Base-by-base conservation (phyloP, 92 coral and sea anemone genomes). In the Actinernus sp. region DNA sequence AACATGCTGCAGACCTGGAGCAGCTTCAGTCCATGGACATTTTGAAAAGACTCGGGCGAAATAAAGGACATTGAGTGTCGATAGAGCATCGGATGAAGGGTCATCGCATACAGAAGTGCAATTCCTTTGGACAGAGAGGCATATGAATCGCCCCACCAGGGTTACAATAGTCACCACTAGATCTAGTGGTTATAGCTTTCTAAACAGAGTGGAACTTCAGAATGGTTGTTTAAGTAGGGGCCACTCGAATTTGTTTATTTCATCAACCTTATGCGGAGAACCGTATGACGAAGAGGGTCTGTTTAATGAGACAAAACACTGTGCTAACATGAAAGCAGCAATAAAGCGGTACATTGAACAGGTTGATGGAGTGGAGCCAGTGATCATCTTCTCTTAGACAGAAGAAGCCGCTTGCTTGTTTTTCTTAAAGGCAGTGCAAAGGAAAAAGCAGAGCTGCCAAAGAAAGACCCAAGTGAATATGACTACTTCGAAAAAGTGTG, bases 131-230 rank as follows among this genome's bases (percentile, higher is more conserved):
- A 58, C 65, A 26, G 65, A 58, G n/a, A 2, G 65, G 2, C 65
- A 58, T 22, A 13, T 41, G 3, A 23, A 25, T 36, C 60, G 47
- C 8, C 78, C 82, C 20, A 74, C 77, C 23, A 66, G 45, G 29
- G 58, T 65, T 37, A 84, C 91, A 3, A 68, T 60, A 6, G 71
- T 76, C 0, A 76, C 72, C 34, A 55, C 85, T 2, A 62, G 90
- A 70, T 38, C 71, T 22, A 84, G 90, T 65, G 90, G 90, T 16
- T 79, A 76, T 55, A 61, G 75, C 25, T 77, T 65, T 20, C 73
- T 74, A 8, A 81, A 81, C 51, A 1, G 72, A 12, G 77, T 82
- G 2, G 88, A 82, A 33, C 58, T 76, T n/a, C 89, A 75, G 55
- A 76, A 76, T 47, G 84, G 80, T 13, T 76, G 85, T 32, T 52